phyloP scores from a whole-genome alignment of 2,888 invertebrate species.

The Chrysolina americana region DNA sequence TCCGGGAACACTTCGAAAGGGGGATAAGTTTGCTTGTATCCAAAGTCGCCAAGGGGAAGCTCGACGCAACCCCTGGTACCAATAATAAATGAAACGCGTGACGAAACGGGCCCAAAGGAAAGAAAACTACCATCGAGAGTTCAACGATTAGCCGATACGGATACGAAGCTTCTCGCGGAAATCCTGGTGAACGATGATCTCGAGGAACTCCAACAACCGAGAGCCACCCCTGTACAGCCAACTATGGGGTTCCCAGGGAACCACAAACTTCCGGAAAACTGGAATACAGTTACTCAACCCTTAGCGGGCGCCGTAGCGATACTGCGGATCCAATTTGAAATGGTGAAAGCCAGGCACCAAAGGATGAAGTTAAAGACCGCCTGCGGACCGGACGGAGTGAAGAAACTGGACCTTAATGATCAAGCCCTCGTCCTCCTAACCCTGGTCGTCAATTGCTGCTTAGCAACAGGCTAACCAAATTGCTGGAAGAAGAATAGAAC shows the following conservation, averaged over 20 bases:
- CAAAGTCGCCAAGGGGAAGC: neutral
- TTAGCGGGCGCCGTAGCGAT: neutral
- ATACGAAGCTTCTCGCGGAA: neutral
- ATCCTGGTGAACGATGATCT: too few relatives aligned
- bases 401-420: neutral
- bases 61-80: neutral
- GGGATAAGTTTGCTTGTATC: neutral
- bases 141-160: neutral
- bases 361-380: neutral
- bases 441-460: neutral
- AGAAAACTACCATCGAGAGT: neutral
- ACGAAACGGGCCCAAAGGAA: too few relatives aligned
- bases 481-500: slow-evolving; percentile 16
- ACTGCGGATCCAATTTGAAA: neutral
- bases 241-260: neutral
- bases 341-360: neutral
- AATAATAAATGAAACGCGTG: neutral
- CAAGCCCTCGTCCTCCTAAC: neutral
- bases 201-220: too few relatives aligned
- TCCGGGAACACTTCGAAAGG: neutral
- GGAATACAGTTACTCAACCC: neutral
- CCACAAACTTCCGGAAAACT: neutral
- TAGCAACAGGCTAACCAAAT: slow-evolving; percentile 4
- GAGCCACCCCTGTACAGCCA: too few relatives aligned
- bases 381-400: neutral